Evolutionary conservation across 2,113 vertebrate species (phyloP).

Genomic region (Oxygymnocypris stewartii): DNA sequence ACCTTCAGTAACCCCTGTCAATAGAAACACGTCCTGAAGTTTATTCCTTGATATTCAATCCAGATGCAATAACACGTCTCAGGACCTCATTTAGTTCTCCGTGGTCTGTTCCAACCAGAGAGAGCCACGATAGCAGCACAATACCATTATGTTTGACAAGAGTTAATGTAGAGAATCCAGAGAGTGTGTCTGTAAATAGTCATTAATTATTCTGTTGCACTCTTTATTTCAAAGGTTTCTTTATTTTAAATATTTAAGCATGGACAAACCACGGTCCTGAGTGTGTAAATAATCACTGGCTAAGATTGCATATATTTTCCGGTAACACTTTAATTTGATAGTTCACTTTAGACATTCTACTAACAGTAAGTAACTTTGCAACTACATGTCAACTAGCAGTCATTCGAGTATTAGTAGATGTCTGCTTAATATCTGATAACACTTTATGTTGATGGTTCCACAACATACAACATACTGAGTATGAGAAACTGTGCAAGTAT

Average conservation of each 20-base stretch:
- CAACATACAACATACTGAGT: too few relatives aligned
- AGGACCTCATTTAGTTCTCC: slow-evolving; percentile 20
- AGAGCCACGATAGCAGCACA: neutral
- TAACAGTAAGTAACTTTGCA: too few relatives aligned
- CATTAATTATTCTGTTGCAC: neutral
- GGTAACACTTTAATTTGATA: too few relatives aligned
- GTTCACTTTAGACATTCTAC: too few relatives aligned
- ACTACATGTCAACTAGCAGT: too few relatives aligned
- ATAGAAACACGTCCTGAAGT: slow-evolving; percentile 8
- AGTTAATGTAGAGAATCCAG: slow-evolving; percentile 1
- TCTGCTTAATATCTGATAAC: too few relatives aligned
- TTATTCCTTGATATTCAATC: slow-evolving; percentile 26
- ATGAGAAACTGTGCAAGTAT: too few relatives aligned
- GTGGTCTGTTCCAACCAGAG: slow-evolving; percentile 4
- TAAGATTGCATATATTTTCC: neutral
- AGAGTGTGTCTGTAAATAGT: neutral
- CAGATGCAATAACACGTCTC: slow-evolving; percentile 19
- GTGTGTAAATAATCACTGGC: neutral
- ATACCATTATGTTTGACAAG: neutral
- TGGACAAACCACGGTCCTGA: neutral
- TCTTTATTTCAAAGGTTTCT: neutral
- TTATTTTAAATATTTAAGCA: neutral
- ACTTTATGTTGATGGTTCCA: too few relatives aligned
- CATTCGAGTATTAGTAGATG: too few relatives aligned
- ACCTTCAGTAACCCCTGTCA: neutral